A percentile compares a stretch with the other conserved stretches of the same genome.
Conservation (phyloP, 2,888 invertebrate species). For the Sphaerophoria taeniata region DNA sequence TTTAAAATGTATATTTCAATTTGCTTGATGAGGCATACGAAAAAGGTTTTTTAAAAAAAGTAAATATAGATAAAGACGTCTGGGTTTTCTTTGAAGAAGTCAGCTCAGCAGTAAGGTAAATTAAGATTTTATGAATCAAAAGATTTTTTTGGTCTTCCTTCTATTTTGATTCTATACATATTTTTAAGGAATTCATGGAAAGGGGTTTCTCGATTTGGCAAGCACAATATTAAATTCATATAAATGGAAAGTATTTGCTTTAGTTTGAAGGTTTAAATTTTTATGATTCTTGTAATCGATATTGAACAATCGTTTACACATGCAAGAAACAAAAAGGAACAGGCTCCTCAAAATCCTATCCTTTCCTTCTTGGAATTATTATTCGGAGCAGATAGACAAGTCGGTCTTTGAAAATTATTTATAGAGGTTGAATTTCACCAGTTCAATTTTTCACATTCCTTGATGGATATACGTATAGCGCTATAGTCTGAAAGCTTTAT, state of each 20-base stretch:
- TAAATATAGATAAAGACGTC: not conserved
- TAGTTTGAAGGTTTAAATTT: constrained; percentile 26
- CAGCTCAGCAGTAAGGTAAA: constrained; percentile 20
- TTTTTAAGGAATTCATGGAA: not conserved
- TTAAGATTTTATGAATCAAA: not conserved
- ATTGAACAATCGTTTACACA: constrained; percentile 46
- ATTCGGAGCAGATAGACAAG: constrained; percentile 26
- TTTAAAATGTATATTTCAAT: constrained; percentile 36
- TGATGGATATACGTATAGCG: too few species aligned
- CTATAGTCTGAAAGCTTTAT: too few species aligned
- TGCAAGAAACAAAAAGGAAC: constrained; percentile 5
- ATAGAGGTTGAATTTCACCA: not conserved
- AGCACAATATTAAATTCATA: constrained; percentile 12
- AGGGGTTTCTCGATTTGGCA: not conserved
- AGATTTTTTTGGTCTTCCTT: too few species aligned
- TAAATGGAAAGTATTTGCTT: not conserved
- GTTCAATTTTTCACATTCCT: too few species aligned
- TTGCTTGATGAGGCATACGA: constrained; percentile 46
- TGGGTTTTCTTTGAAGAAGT: constrained; percentile 43
- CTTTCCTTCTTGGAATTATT: constrained; percentile 17
- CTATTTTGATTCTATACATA: not conserved
- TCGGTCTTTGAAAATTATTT: constrained; percentile 6
- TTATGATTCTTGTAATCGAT: constrained; percentile 49
- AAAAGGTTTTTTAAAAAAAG: constrained; percentile 44
- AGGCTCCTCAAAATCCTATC: constrained; percentile 20